Base-by-base conservation (phyloP, 64 coral and sea anemone species). In the Hydrozoanthus tunicans region DNA sequence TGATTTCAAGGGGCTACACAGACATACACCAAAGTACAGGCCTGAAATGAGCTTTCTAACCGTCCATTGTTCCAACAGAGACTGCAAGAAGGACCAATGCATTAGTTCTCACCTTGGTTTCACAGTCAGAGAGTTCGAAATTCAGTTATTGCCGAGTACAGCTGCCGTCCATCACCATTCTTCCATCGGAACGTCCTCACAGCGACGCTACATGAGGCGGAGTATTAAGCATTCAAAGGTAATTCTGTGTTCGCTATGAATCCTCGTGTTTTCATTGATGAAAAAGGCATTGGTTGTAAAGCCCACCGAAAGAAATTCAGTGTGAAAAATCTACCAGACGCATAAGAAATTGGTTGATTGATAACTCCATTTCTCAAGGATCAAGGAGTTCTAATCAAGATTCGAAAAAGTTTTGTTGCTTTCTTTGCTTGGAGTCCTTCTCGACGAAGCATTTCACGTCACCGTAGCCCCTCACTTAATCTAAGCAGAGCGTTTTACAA, bases 51-150 rank as follows among this genome's bases (percentile, higher is more conserved):
- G 32, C 32, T 43, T 43, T 43, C 32, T 43, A 43, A 43, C 32
- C 32, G 32, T 43, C 32, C 32, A 43, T 43, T 43, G 58, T 81
- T 81, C 79, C 79, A 81, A 62, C 79, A 61, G 79, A 27, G 79
- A 81, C 25, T 26, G 20, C 32, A 54, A 56, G 79, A 61, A 81
- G 15, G 66, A 69, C 77, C 17, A 52, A 79, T 57, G 77, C 77
- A 58, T 54, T 25, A 23, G 20, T 26, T 7, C 56, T 81, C 79
- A 61, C 79, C 79, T 81, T 59, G 58, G 24, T 59, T 81, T 58
- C 79, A 81, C 79, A 81, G 79, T 56, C 79, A 23, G 79, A 81
- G 56, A 81, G 23, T 58, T 61, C 26, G 56, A 27, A 58, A 58
- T 13, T 26, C 9, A 5, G 0, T 43, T 26, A 9, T 62, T 61